phyloP scores from a whole-genome alignment of 1,140 invertebrate species.

The Meloidogyne exigua region DNA sequence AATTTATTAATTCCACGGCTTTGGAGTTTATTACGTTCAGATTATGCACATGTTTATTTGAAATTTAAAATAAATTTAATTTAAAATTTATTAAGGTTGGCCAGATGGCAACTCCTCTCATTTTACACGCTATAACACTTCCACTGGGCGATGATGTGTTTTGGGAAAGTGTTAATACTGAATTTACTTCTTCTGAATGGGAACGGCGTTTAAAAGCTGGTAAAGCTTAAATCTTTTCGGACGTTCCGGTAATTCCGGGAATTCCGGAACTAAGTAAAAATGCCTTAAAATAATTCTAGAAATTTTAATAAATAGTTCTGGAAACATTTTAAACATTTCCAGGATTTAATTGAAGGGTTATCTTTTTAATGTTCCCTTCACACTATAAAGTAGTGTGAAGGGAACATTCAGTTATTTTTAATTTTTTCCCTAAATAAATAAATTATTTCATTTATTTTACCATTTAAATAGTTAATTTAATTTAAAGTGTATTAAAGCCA shows the following conservation, averaged over 20 bases:
- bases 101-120: slow-evolving; percentile 71
- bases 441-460: too few relatives aligned
- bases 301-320: too few relatives aligned
- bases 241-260: too few relatives aligned
- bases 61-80: neutral
- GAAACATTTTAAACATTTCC: too few relatives aligned
- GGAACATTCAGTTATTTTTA: slow-evolving; percentile 21
- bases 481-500: too few relatives aligned
- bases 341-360: too few relatives aligned
- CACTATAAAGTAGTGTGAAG: neutral
- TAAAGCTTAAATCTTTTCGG: too few relatives aligned
- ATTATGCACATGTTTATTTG: slow-evolving; percentile 72
- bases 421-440: too few relatives aligned
- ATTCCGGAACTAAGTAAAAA: too few relatives aligned
- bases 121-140: slow-evolving; percentile 89
- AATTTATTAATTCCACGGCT: slow-evolving; percentile 91
- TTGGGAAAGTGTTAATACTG: slow-evolving; percentile 86
- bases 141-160: slow-evolving; percentile 87
- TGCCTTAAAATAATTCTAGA: too few relatives aligned
- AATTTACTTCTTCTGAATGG: slow-evolving; percentile 87
- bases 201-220: slow-evolving; percentile 82
- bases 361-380: neutral
- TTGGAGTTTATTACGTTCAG: slow-evolving; percentile 87
- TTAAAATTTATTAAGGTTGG: slow-evolving; percentile 54
- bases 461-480: too few relatives aligned